phyloP scores from a whole-genome alignment of 2,888 invertebrate species.

The Neuroscelio doddi region DNA sequence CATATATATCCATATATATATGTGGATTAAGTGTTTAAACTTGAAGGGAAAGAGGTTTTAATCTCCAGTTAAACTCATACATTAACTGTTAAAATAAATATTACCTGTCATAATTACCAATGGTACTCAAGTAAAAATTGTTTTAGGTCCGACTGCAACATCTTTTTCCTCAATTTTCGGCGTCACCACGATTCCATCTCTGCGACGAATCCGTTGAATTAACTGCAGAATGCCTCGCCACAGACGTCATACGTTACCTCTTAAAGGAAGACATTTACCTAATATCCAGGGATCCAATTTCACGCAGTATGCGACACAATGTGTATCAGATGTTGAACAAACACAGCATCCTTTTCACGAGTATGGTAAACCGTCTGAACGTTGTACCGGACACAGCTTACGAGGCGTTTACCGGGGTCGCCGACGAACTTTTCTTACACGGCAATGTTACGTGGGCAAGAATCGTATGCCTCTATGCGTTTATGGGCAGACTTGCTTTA shows the following conservation, averaged over 20 bases:
- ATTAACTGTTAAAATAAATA: too few relatives aligned
- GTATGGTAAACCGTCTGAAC: conserved; percentile 72
- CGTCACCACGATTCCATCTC: conserved; percentile 58
- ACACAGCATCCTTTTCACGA: conserved; percentile 71
- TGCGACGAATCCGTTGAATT: conserved; percentile 65
- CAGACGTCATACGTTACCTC: conserved; percentile 68
- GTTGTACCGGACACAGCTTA: conserved; percentile 70
- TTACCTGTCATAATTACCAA: too few relatives aligned
- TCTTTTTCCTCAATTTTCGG: conserved; percentile 65
- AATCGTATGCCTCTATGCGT: conserved; percentile 71
- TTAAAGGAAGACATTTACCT: conserved; percentile 68
- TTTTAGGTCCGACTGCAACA: conserved; percentile 66
- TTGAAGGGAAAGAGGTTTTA: too few relatives aligned
- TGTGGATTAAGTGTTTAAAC: too few relatives aligned
- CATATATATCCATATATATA: conserved; percentile 6
- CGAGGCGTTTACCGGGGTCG: conserved; percentile 69
- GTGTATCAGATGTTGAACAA: conserved; percentile 72
- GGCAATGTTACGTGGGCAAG: conserved; percentile 72
- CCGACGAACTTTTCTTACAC: conserved; percentile 71
- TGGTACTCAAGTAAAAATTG: too few relatives aligned
- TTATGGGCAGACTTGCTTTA: conserved; percentile 70
- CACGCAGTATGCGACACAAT: conserved; percentile 70
- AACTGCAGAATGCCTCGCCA: conserved; percentile 65
- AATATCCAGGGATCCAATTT: conserved; percentile 70
- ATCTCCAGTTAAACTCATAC: too few relatives aligned